Conservation (phyloP, 2,113 vertebrate species). For the Suricata suricatta region DNA sequence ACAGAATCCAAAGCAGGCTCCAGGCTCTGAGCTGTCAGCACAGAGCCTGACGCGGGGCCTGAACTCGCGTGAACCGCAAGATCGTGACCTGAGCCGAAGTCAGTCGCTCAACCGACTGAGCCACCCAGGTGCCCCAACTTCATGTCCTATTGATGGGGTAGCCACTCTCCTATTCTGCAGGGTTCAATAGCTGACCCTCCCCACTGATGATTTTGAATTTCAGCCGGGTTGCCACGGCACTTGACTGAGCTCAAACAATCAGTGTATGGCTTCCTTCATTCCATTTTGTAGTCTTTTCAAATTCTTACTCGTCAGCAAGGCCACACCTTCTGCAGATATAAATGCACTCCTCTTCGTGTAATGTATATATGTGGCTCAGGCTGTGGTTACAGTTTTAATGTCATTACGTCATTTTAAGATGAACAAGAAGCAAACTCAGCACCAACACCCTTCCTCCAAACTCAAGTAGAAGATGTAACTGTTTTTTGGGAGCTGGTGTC, state of each 20-base stretch:
- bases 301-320: not conserved
- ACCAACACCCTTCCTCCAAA: not conserved
- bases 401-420: not conserved
- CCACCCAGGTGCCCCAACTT: not conserved
- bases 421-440: not conserved
- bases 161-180: not conserved
- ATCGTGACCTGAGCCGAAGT: no score
- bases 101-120: no score
- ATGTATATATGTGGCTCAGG: not conserved
- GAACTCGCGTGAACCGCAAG: no score
- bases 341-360: not conserved
- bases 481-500: not conserved
- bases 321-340: not conserved
- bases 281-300: not conserved
- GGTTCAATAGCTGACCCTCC: not conserved
- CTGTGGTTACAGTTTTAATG: not conserved
- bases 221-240: not conserved
- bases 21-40: no score
- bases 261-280: not conserved
- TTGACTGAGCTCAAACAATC: not conserved
- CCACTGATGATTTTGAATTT: not conserved
- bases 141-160: no score
- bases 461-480: not conserved
- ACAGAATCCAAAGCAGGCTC: no score
- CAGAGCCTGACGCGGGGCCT: no score